Evolutionary conservation across 2,888 invertebrate species (phyloP).

Genomic region (Neoscelio sp.): DNA sequence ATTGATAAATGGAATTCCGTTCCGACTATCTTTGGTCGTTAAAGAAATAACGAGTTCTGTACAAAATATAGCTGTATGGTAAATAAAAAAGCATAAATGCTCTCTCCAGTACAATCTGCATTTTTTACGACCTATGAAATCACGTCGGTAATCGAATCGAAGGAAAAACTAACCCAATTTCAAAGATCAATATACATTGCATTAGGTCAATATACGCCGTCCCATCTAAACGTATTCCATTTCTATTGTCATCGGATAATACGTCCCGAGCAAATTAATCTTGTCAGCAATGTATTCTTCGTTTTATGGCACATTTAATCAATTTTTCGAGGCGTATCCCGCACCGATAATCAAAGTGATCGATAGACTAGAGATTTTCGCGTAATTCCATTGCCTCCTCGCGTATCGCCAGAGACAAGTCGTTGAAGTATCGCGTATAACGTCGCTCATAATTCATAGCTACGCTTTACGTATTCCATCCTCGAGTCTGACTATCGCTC

Average conservation of each 20-base stretch:
- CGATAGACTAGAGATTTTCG: constrained; percentile 36
- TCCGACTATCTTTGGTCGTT: too few relatives aligned
- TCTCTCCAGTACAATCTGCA: too few relatives aligned
- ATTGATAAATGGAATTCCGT: too few relatives aligned
- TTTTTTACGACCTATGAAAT: neutral
- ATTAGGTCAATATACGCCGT: constrained; percentile 1
- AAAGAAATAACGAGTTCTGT: too few relatives aligned
- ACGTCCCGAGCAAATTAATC: constrained; percentile 14
- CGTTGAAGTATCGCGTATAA: constrained; percentile 38
- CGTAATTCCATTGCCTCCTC: constrained; percentile 39
- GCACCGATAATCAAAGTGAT: constrained; percentile 29
- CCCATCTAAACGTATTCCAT: constrained; percentile 5
- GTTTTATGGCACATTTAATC: constrained; percentile 14
- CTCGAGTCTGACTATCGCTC: constrained; percentile 46
- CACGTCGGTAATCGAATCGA: constrained; percentile 3
- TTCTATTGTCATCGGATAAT: constrained; percentile 24
- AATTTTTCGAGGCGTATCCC: constrained; percentile 11
- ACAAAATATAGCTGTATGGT: too few relatives aligned
- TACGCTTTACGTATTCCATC: constrained; percentile 54
- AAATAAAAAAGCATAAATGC: too few relatives aligned
- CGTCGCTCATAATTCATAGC: constrained; percentile 52
- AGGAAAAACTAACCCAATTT: constrained; percentile 16
- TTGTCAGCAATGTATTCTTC: constrained; percentile 7
- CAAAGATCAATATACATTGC: constrained; percentile 12
- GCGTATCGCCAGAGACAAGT: constrained; percentile 12